phyloP scores from a whole-genome alignment of 2,888 invertebrate genomes.

The Archips crataeganus region DNA sequence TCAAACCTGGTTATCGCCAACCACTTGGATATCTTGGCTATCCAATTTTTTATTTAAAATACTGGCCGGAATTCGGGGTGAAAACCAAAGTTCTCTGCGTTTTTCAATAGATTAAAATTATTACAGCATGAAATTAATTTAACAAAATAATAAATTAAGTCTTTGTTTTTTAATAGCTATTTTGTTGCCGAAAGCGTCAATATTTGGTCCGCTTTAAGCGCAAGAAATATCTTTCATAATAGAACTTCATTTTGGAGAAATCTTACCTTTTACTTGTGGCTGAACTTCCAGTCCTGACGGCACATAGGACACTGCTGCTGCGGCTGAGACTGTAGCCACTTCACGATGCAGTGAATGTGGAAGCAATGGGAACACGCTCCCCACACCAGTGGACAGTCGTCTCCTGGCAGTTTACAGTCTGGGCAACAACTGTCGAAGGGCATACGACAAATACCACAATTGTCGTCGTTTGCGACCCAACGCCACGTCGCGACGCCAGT shows the following conservation, averaged over 20 bases:
- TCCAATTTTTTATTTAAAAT: too few relatives aligned
- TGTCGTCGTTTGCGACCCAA: constrained; percentile 99
- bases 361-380: constrained; percentile 99
- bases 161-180: too few relatives aligned
- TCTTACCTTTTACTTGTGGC: constrained; percentile 86
- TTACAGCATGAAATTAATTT: too few relatives aligned
- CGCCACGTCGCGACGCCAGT: constrained; percentile 99
- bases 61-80: too few relatives aligned
- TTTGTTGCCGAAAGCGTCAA: too few relatives aligned
- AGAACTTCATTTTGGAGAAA: not conserved
- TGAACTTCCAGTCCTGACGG: constrained; percentile 99
- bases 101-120: too few relatives aligned
- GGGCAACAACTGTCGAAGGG: constrained; percentile 99
- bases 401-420: constrained; percentile 98
- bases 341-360: constrained; percentile 99
- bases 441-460: constrained; percentile 99
- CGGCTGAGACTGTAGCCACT: constrained; percentile 98
- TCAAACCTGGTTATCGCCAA: too few relatives aligned
- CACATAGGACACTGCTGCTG: constrained; percentile 98
- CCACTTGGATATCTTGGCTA: too few relatives aligned
- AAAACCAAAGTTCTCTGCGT: too few relatives aligned
- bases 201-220: too few relatives aligned
- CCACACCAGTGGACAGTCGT: constrained; percentile 99
- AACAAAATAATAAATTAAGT: too few relatives aligned
- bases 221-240: not conserved